Percentiles rank a stretch among this genome's conserved stretches.
Evolutionary conservation across 1,140 invertebrate genomes (phyloP).

Genomic region (Oreohelix idahoensis): DNA sequence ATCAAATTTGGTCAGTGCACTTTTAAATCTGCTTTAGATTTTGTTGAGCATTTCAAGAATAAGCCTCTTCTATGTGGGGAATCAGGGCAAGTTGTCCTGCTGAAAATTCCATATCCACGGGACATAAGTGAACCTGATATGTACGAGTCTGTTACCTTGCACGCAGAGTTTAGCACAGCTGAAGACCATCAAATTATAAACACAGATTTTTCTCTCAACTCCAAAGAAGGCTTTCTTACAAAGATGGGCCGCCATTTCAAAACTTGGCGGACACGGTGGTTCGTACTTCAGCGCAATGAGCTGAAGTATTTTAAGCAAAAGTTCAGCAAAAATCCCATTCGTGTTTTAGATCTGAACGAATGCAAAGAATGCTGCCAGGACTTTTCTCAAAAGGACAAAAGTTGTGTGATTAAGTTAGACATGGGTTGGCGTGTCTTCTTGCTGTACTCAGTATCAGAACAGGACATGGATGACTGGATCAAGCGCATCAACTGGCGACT

Average conservation of each 20-base stretch:
- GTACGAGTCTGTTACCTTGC: slow-evolving; percentile 65
- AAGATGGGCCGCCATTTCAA: slow-evolving; percentile 65
- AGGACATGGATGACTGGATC: slow-evolving; percentile 67
- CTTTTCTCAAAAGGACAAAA: slow-evolving; percentile 50
- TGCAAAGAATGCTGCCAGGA: slow-evolving; percentile 61
- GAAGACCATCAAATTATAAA: slow-evolving; percentile 41
- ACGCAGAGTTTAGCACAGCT: slow-evolving; percentile 63
- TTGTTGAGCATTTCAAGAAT: slow-evolving; percentile 66
- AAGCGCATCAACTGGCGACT: slow-evolving; percentile 64
- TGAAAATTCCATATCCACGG: slow-evolving; percentile 60
- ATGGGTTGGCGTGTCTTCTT: slow-evolving; percentile 67
- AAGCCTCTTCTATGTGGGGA: slow-evolving; percentile 66
- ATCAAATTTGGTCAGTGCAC: slow-evolving; percentile 65
- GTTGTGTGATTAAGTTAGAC: slow-evolving; percentile 60
- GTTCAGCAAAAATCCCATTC: slow-evolving; percentile 53
- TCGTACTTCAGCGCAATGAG: slow-evolving; percentile 62
- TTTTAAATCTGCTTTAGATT: slow-evolving; percentile 56
- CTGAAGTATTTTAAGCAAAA: slow-evolving; percentile 64
- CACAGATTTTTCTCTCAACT: slow-evolving; percentile 63
- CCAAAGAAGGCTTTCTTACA: slow-evolving; percentile 68
- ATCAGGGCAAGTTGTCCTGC: slow-evolving; percentile 54
- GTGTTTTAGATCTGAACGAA: slow-evolving; percentile 62
- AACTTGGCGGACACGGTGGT: slow-evolving; percentile 66
- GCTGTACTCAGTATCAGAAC: slow-evolving; percentile 59
- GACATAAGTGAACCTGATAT: slow-evolving; percentile 62